Evolutionary conservation across 2,797 vertebrate species (phyloP), one percentile per base, ranked within the genome.

Genomic region (Sebastiscus albofasciatus): DNA sequence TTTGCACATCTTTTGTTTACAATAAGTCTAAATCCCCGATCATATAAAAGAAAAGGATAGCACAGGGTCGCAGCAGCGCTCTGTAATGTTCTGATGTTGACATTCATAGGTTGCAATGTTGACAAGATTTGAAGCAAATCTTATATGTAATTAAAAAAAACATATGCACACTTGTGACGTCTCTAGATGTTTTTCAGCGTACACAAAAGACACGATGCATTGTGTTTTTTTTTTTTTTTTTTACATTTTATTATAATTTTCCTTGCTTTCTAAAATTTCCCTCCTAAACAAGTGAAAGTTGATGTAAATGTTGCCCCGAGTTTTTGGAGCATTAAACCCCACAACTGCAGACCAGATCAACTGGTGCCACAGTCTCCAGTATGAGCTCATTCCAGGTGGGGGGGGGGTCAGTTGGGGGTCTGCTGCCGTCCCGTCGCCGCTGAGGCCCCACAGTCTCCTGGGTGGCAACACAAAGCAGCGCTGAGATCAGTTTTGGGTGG

Each of bases 191-290:
- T 84, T 72, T 72, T 58, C 1, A 4, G 8, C 31, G 10, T 4
- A 54, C 42, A 75, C 49, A 76, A 22, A 64, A 68, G 3, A 84
- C 59, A 80, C 12, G 0, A 36, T 8, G 1, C 55, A 22, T 18
- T 60, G 1, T 36, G 1, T 64, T 2, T 79, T 81, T 46, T 65
- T 14, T n/a, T 0, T 33, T 10, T 20, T 34, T 85, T 82, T 80
- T 67, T 42, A 26, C 33, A 18, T 90, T 92, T 93, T 92, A 94
- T 93, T 90, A 84, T 77, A 87, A 92, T 87, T 86, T 80, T 80
- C 65, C 87, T 93, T 87, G 84, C 70, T 79, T 89, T 83, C 55
- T 87, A 82, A 92, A 89, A 88, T 49, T 10, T 83, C 81, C 65
- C 72, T 76, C 74, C 68, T 86, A 76, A 88, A 92, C 84, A 89